phyloP scores from a whole-genome alignment of 30 jellyfish, hydroid and myxozoan genomes.

The Hydractinia echinata region DNA sequence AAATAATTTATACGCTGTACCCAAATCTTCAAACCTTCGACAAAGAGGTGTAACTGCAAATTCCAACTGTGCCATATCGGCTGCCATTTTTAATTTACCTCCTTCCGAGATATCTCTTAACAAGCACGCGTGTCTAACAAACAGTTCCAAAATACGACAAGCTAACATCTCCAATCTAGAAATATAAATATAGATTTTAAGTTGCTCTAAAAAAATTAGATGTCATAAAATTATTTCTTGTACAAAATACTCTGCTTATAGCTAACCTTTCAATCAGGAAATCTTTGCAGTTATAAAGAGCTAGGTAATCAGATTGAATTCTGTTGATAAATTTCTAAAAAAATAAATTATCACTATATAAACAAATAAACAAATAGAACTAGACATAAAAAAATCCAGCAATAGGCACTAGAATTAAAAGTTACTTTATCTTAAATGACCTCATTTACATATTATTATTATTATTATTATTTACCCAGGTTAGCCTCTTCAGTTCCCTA shows the following conservation, averaged over 20 bases:
- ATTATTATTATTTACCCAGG: too few relatives aligned
- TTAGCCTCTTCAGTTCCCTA: too few relatives aligned
- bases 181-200: neutral
- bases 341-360: neutral
- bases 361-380: neutral
- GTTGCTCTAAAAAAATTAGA: neutral
- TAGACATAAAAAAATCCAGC: neutral
- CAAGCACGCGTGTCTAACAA: slow-evolving; percentile 76
- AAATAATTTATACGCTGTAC: slow-evolving; percentile 62
- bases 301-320: slow-evolving; percentile 66
- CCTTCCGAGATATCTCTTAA: slow-evolving; percentile 69
- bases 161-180: slow-evolving; percentile 58
- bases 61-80: slow-evolving; percentile 92
- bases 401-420: too few relatives aligned
- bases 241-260: neutral
- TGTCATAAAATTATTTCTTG: neutral
- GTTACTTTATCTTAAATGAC: too few relatives aligned
- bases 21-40: slow-evolving; percentile 60
- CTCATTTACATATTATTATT: too few relatives aligned
- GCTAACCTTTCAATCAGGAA: slow-evolving; percentile 38
- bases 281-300: slow-evolving; percentile 69
- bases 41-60: slow-evolving; percentile 84
- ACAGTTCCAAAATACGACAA: slow-evolving; percentile 58
- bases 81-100: slow-evolving; percentile 79
- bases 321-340: slow-evolving; percentile 59